Evolutionary conservation across 2,113 vertebrate species (phyloP), one percentile per base, ranked within the genome.

Genomic region (Cnemophilus loriae): DNA sequence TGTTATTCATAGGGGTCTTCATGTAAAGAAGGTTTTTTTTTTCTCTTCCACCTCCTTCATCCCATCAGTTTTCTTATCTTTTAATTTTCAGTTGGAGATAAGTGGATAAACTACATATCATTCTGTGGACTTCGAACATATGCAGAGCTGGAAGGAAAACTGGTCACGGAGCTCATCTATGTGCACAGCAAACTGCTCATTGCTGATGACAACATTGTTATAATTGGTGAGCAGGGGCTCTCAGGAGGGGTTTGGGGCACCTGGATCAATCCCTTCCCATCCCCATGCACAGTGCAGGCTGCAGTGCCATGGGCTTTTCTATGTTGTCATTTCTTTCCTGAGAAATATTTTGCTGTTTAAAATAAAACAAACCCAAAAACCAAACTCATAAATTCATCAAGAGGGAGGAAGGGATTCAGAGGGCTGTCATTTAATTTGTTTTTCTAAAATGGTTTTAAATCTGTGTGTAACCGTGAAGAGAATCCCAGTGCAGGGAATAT

Each of bases 131-230:
- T 99, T 94, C 98, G 99, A 96, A 99, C 99, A 11, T 98, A 99
- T 2, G 98, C 99, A 3, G 99, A 99, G 78, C 96, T 99, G 90
- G 99, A 99, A 97, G 99, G 98, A 42, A 98, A 94, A 35, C 98
- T 99, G 17, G 98, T 99, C 84, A 99, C 99, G 0, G 99, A 99
- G 97, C 98, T 99, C 85, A 99, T 99, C 96, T 99, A 99, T 18
- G 99, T 99, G 74, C 99, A 99, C 98, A 99, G 99, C 98, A 99
- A 99, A 97, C 97, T 99, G 98, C 98, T 99, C 32, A 99, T 99
- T 83, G 98, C 97, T 4, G 99, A 99, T 82, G 99, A 99, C 97
- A 98, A 99, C 98, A 99, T 99, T 0, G 99, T 99, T 93, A 99
- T 99, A 79, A 99, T 99, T 1, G 99, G 99, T 99, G 96, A 98